Base-by-base conservation (phyloP, 1,140 invertebrate genomes). In the Grapholita molesta region DNA sequence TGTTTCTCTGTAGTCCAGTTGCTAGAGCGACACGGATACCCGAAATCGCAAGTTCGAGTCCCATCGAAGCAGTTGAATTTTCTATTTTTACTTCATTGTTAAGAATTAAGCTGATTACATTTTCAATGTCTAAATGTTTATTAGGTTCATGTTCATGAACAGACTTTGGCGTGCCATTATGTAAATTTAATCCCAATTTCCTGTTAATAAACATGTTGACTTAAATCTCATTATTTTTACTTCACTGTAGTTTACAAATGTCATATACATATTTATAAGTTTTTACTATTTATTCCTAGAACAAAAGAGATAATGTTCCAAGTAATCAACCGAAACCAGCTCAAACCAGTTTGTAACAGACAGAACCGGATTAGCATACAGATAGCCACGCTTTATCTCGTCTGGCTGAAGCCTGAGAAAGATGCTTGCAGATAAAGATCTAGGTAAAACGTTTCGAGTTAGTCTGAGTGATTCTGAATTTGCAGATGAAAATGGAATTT, bases 301-400 rank as follows among this genome's bases (percentile, higher is more conserved):
- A 42, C 4, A 18, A 7, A 2, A 23, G 12, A 24, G 52, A 53
- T 53, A 53, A 53, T 53, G 23, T 53, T 8, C 18, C 7, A 53
- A 11, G 9, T 21, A 53, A 24, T 53, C 52, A 53, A 4, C 18
- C 21, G 0, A 11, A 53, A 53, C 3, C 3, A 11, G 8, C 18
- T 8, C 6, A 23, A 53, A 23, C 48, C 23, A n/a, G 48, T 24
- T 53, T 6, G 8, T 12, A 23, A 9, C 12, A 55, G 52, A 55
- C 52, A 25, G 53, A 42, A n/a, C 24, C 12, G 24, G 53, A 55
- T 55, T 55, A 55, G 53, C 53, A 28, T 55, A 55, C 53, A 55
- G 53, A 55, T 55, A 24, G 53, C 42, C 53, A 12, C 53, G 25
- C 53, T 25, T 55, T 55, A 55, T 28, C 24, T 24, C 53, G 42